Evolutionary conservation across 2,797 vertebrate genomes (phyloP).

Genomic region (Chromis chromis): DNA sequence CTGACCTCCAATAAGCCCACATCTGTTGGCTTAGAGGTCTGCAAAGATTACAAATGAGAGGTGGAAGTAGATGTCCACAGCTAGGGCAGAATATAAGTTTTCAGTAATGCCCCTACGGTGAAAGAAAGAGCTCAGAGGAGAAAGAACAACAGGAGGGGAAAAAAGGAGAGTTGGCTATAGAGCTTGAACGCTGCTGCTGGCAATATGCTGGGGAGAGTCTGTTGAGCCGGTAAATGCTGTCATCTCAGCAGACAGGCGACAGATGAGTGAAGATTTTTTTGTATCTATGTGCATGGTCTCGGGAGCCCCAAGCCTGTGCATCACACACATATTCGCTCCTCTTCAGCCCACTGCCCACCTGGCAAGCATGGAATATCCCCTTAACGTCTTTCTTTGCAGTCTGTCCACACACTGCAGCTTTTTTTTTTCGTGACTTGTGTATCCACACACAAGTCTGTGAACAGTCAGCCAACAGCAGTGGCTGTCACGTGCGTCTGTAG

Average conservation of each 20-base stretch:
- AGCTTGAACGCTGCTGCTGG: constrained; percentile 44
- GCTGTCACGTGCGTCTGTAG: constrained; percentile 59
- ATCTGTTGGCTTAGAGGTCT: constrained; percentile 54
- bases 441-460: constrained; percentile 43
- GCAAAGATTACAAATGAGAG: constrained; percentile 48
- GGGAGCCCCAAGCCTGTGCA: constrained; percentile 54
- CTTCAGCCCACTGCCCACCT: constrained; percentile 74
- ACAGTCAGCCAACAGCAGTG: constrained; percentile 54
- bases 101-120: constrained; percentile 32
- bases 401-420: constrained; percentile 59
- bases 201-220: constrained; percentile 63
- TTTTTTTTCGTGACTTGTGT: constrained; percentile 24
- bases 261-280: constrained; percentile 65
- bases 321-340: constrained; percentile 51
- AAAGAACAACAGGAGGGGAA: constrained; percentile 20
- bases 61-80: constrained; percentile 31
- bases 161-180: constrained; percentile 30
- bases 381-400: constrained; percentile 69
- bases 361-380: constrained; percentile 71
- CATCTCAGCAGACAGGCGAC: constrained; percentile 72
- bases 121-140: constrained; percentile 20
- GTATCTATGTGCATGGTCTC: constrained; percentile 64
- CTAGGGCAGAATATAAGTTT: constrained; percentile 32
- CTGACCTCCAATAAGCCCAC: constrained; percentile 62
- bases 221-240: constrained; percentile 65